Evolutionary conservation across 2,113 vertebrate genomes (phyloP), one percentile per base, ranked within the genome.

Genomic region (Scomber japonicus): DNA sequence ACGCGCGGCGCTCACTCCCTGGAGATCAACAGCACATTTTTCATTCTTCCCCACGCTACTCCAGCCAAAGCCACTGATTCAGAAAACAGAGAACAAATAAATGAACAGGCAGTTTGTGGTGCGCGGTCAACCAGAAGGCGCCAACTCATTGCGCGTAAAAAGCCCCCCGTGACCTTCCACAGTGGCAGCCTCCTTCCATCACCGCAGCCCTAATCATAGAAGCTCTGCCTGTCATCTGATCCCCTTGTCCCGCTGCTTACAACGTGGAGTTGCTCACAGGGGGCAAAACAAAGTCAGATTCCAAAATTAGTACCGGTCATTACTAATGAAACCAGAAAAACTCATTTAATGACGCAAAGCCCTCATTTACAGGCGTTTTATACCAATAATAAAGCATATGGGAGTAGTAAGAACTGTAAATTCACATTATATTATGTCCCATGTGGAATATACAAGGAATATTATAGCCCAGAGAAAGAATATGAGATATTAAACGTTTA

Each of bases 211-310:
- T 66, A 75, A 84, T 87, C 86, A 84, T 75, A 88, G 80, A 51
- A 63, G 27, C 60, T 13, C 44, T 7, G 66, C 27, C 61, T 88
- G 92, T 82, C 85, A 93, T 86, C 74, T 54, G 92, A 93, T 83
- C 81, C 87, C 48, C 59, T n/a, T 55, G 75, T 68, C 64, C 74
- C 0, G 49, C 75, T 83, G 68, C 55, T 75, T 30, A 0, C 60
- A n/a, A 70, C 17, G 2, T 71, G 78, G 62, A 78, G 79, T 73
- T 35, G 54, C 76, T 14, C 84, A 8, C 76, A 50, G 71, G 78
- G 84, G 87, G 74, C 75, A 70, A 30, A 84, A 82, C 86, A 88
- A 85, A 77, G 84, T 86, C 84, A 78, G 14, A 59, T 49, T 51
- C 78, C 79, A 69, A 80, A 82, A 82, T 82, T 69, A 87, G 84